phyloP scores from a whole-genome alignment of 2,888 invertebrate genomes.

The Fragum sueziense region DNA sequence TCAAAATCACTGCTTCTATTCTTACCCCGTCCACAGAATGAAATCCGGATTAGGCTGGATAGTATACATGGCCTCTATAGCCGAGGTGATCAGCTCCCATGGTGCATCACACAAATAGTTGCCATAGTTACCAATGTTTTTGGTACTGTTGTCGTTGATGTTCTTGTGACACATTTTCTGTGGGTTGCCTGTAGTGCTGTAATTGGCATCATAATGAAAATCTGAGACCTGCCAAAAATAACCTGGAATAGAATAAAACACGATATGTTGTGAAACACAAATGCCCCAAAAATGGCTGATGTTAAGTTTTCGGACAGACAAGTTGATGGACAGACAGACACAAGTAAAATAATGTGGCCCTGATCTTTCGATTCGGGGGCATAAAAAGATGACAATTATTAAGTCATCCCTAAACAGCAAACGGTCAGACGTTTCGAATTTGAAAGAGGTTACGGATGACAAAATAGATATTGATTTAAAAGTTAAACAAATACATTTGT shows the following conservation, averaged over 20 bases:
- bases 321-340: too few species aligned
- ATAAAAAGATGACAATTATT: too few species aligned
- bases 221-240: conserved; percentile 98
- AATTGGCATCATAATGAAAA: conserved; percentile 94
- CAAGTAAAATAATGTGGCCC: too few species aligned
- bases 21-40: conserved; percentile 95
- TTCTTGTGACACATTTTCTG: conserved; percentile 84
- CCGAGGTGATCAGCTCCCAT: conserved; percentile 93
- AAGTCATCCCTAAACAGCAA: too few species aligned
- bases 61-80: conserved; percentile 92
- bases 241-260: conserved; percentile 85
- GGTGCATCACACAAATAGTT: conserved; percentile 95
- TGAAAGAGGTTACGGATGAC: too few species aligned
- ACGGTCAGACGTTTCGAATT: too few species aligned
- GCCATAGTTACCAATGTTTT: conserved; percentile 84
- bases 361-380: too few species aligned
- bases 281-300: too few species aligned
- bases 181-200: conserved; percentile 89
- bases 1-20: too few species aligned
- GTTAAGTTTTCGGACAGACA: neutral
- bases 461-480: too few species aligned
- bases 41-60: conserved; percentile 94
- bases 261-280: neutral
- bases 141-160: conserved; percentile 9
- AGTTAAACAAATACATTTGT: too few species aligned